Base-by-base conservation (phyloP, 2,888 invertebrate species). In the Phalera bucephala region DNA sequence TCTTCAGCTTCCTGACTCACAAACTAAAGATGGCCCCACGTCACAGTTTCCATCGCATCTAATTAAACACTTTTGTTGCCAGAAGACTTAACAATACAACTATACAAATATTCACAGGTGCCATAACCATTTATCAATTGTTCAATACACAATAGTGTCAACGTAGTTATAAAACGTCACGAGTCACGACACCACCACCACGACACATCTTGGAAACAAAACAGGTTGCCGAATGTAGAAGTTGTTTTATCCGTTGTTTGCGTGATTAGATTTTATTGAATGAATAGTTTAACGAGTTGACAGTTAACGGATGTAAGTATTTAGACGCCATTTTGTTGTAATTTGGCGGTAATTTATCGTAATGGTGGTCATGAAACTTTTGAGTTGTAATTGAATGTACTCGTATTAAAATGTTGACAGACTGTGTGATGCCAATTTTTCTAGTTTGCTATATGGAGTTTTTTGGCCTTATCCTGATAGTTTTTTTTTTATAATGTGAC, bases 191-290 rank as follows among this genome's bases (percentile, higher is more conserved):
- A n/a, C n/a, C n/a, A n/a, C n/a, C n/a, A n/a, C 25, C 25, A 11
- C 25, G 8, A 25, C 6, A 25, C 12, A 25, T 25, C 12, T 12
- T 10, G 8, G 10, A 10, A 11, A 11, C 25, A 5, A 13, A 25
- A 25, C 25, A 28, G 25, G 42, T 27, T 35, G 2, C 33, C 33
- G 20, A 34, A 34, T 17, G 36, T 11, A 38, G 48, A 34, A 32
- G 48, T 33, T 41, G 31, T 38, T 49, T 47, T 54, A 45, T 36
- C 27, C 35, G 45, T 45, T 44, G 35, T 40, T 31, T 34, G 31
- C 33, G 35, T 51, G 43, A 46, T 59, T 43, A 36, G 36, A 36
- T 44, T 54, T 45, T 30, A 59, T 56, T 51, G 42, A 41, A 37
- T 45, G 33, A 34, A 10, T 10, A n/a, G n/a, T n/a, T 10, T 5